Evolutionary conservation across 1,140 invertebrate genomes (phyloP).

Genomic region (Bombus sibiricus): DNA sequence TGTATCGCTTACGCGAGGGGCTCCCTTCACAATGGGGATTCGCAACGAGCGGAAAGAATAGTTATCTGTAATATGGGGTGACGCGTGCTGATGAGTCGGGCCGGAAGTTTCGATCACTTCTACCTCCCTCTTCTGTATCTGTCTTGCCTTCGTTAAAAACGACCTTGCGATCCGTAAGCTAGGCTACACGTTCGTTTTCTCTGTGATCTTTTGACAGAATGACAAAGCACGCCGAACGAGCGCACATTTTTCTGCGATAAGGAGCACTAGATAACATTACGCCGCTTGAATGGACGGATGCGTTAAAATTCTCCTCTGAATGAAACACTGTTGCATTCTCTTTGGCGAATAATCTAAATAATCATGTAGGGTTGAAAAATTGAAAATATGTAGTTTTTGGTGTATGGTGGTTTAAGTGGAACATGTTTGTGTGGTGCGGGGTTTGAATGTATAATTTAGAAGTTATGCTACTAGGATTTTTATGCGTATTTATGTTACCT

Average conservation of each 20-base stretch:
- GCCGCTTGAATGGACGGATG: too few species aligned
- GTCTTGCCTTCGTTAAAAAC: slow-evolving; percentile 53
- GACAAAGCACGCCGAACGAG: neutral
- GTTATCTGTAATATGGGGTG: slow-evolving; percentile 78
- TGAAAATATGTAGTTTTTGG: too few species aligned
- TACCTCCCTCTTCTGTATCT: slow-evolving; percentile 16
- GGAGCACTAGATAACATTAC: neutral
- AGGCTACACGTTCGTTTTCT: neutral
- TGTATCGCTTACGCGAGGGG: slow-evolving; percentile 76
- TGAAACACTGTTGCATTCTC: neutral
- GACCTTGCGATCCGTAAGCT: slow-evolving; percentile 15
- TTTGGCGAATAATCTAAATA: too few species aligned
- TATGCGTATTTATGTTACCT: too few species aligned
- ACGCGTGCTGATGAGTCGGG: slow-evolving; percentile 78
- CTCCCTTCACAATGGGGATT: slow-evolving; percentile 70
- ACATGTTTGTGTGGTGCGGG: rapidly evolving
- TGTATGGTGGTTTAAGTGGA: too few species aligned
- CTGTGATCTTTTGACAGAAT: slow-evolving; percentile 19
- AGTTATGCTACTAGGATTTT: too few species aligned
- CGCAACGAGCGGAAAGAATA: slow-evolving; percentile 77
- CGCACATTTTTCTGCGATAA: neutral
- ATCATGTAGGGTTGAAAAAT: too few species aligned
- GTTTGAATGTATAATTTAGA: too few species aligned
- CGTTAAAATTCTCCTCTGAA: neutral
- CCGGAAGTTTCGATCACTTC: slow-evolving; percentile 78